These are phyloP conservation scores for Elanoides forficatus DNA, from an alignment of 2,113 vertebrate species.

Conservation along the genomic window DNA sequence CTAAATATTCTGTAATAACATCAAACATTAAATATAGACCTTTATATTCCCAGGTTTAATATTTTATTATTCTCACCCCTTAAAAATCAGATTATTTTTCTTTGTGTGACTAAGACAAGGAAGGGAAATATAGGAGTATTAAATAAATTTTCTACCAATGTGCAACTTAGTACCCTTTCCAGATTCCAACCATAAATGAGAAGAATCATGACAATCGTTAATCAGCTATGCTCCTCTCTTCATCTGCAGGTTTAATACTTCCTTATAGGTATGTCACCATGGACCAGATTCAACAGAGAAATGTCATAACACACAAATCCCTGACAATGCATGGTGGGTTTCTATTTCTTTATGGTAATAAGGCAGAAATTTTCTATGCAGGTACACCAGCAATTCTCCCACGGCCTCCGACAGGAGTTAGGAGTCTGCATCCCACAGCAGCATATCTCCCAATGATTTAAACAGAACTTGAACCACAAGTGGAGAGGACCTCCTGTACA, in stretches of 20 bases:
- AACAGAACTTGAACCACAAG: background rate
- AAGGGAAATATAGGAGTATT: background rate
- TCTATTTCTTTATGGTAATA: background rate
- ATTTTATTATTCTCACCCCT: background rate
- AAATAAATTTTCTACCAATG: background rate
- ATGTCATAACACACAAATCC: background rate
- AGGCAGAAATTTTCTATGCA: background rate
- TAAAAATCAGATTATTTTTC: background rate
- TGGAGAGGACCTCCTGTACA: background rate
- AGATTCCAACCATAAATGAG: background rate
- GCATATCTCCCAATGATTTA: background rate
- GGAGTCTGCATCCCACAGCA: background rate
- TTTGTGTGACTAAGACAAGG: background rate
- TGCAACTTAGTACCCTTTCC: background rate
- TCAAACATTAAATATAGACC: background rate
- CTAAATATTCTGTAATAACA: background rate
- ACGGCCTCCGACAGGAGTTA: background rate
- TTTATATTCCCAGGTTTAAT: background rate
- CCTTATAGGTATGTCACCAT: background rate
- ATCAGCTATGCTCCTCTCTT: background rate
- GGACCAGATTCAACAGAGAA: background rate
- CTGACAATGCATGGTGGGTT: background rate
- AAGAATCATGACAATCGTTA: background rate
- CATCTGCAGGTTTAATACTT: background rate
- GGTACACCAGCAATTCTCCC: background rate